These are phyloP conservation scores for Blastomussa wellsi DNA, from an alignment of 92 coral and sea anemone genomes.

Conservation along the genomic window DNA sequence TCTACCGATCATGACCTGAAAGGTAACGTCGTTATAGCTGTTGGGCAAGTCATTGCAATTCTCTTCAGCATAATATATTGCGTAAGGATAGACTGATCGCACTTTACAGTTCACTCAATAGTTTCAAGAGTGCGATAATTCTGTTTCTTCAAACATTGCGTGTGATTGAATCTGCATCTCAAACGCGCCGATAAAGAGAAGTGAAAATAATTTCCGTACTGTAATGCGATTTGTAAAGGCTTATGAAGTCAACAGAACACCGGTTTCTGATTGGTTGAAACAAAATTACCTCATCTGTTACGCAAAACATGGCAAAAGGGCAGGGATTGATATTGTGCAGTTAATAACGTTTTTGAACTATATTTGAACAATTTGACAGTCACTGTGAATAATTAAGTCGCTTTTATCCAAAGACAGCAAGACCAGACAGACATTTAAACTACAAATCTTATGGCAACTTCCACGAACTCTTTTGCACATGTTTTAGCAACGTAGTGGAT, in stretches of 20 bases:
- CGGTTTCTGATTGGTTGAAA: not conserved
- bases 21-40: not conserved
- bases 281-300: not conserved
- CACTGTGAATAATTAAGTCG: not conserved
- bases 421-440: not conserved
- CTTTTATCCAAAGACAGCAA: not conserved
- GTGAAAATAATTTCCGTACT: not conserved
- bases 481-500: not conserved
- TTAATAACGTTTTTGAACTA: not conserved
- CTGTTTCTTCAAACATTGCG: conserved; percentile 5
- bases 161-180: conserved; percentile 4
- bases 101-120: not conserved
- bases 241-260: not conserved
- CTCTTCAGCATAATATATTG: not conserved
- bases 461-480: not conserved
- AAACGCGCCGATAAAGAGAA: not conserved
- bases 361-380: conserved; percentile 22
- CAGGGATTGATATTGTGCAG: not conserved
- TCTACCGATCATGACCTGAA: not conserved
- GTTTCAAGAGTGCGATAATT: not conserved
- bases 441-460: not conserved
- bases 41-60: not conserved
- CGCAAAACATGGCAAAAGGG: not conserved
- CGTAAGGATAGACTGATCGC: not conserved
- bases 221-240: conserved; percentile 13